Base-by-base conservation (phyloP, 2,113 vertebrate species). In the Nothocercus nigrocapillus region DNA sequence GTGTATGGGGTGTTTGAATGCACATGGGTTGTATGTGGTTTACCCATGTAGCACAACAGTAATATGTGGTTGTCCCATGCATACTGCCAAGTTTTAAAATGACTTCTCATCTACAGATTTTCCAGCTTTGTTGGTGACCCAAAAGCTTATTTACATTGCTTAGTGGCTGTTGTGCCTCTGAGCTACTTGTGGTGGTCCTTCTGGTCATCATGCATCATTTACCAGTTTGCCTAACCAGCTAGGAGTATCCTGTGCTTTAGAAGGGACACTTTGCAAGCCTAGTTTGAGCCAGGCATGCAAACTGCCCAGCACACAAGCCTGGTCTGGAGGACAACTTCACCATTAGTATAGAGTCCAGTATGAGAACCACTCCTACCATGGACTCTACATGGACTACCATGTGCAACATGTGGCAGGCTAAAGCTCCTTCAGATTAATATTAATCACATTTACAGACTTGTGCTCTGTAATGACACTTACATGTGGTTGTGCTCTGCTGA, bases 291-390 rank as follows among this genome's bases (percentile, higher is more conserved):
- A 11, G 56, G 20, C 5, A 9, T 8, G 15, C 6, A 49, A 15
- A n/a, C 42, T 7, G 2, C 6, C 42, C 15, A 28, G 45, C 0
- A 0, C 24, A 13, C 16, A 40, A 77, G 38, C 34, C 44, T 83
- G 24, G 24, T 36, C 34, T 38, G 47, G 22, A 6, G 42, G 22
- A 85, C 13, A 49, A 18, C 3, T 13, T 12, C 45, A 81, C 28
- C 1, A 42, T 74, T 83, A 24, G 59, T 53, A 38, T 19, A 67
- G 42, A 5, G 5, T 64, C 21, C 21, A 34, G 16, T 4, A 4
- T 0, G 1, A 30, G 11, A 83, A 28, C 4, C 51, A 9, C 4
- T 87, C 44, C 40, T 67, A 1, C 13, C 27, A 9, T 30, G 5
- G n/a, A 25, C 6, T 11, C 36, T 66, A 70, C 21, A 49, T 49